These are phyloP conservation scores for Gobionotothen gibberifrons DNA, from an alignment of 2,797 vertebrate species.

Conservation along the genomic window DNA sequence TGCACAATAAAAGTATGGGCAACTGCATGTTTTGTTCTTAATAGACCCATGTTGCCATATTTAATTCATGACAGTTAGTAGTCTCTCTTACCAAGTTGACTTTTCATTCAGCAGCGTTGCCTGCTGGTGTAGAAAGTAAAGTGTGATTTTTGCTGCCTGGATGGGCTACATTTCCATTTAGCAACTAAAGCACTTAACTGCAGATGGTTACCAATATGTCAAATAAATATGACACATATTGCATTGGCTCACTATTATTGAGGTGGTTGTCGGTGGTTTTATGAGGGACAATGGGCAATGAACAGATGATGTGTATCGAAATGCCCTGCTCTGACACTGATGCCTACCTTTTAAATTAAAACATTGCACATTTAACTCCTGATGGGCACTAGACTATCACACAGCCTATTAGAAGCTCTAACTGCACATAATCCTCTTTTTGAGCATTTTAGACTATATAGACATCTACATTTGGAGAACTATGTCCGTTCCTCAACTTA, in stretches of 20 bases:
- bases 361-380: constrained; percentile 4
- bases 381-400: not conserved
- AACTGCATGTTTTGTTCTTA: too few species aligned
- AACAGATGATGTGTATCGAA: not conserved
- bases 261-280: constrained; percentile 12
- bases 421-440: constrained; percentile 15
- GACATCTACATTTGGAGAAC: constrained; percentile 13
- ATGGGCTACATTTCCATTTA: not conserved
- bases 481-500: not conserved
- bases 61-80: not conserved
- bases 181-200: not conserved
- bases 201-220: constrained; percentile 2
- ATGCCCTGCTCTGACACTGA: not conserved
- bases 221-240: constrained; percentile 25
- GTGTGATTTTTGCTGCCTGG: constrained; percentile 11
- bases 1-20: too few species aligned
- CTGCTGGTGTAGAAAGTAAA: not conserved
- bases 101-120: not conserved
- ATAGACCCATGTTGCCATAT: not conserved
- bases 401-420: constrained; percentile 3
- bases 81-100: not conserved
- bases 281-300: constrained; percentile 16
- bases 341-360: constrained; percentile 4
- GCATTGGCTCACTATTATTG: not conserved
- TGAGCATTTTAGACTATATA: constrained; percentile 20